Conservation (phyloP, 2,113 vertebrate genomes). For the Sturnira hondurensis region DNA sequence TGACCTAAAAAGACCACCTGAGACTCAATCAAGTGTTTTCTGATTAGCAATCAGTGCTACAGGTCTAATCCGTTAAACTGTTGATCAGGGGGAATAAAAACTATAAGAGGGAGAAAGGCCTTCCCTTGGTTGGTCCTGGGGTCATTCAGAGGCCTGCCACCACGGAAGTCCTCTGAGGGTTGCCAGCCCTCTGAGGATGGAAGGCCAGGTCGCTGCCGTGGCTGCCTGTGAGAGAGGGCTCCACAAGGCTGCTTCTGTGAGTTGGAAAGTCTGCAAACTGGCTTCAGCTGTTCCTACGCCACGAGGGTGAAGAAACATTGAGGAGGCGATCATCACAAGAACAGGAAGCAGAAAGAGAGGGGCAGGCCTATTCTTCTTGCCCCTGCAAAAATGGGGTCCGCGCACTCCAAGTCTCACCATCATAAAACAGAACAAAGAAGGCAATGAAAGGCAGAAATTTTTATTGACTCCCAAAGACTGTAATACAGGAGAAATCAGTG, state of each 20-base stretch:
- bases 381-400: background rate
- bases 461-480: background rate
- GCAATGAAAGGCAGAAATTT: background rate
- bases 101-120: background rate
- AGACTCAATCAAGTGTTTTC: background rate
- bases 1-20: constrained; percentile 11
- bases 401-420: background rate
- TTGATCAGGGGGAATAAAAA: background rate
- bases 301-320: background rate
- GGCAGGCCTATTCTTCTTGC: background rate
- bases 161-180: rapidly evolving
- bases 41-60: background rate
- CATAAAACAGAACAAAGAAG: background rate
- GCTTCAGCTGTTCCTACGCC: background rate
- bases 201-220: rapidly evolving
- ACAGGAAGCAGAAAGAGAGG: background rate
- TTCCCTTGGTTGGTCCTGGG: background rate
- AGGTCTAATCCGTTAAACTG: background rate
- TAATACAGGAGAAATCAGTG: background rate
- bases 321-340: background rate
- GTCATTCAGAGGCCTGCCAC: background rate
- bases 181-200: background rate
- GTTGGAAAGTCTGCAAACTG: background rate
- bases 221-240: background rate
- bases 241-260: background rate